phyloP scores from a whole-genome alignment of 1,140 invertebrate species.

The Eurytemora carolleeae region DNA sequence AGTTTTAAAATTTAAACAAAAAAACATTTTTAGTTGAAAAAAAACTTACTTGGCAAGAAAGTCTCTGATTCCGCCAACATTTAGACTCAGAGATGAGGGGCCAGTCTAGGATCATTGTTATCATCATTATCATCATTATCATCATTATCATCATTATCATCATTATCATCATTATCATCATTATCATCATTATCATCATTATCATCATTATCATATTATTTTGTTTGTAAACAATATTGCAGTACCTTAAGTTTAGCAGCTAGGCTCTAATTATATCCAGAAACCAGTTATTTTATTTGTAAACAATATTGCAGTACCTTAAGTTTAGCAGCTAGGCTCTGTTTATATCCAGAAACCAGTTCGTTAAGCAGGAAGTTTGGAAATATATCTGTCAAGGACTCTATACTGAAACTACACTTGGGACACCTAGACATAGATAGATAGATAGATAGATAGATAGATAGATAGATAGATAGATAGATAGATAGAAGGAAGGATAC shows the following conservation, averaged over 20 bases:
- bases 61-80: background rate
- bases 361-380: background rate
- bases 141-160: too few species aligned
- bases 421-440: background rate
- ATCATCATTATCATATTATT: too few species aligned
- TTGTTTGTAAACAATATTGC: too few species aligned
- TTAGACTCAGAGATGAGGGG: background rate
- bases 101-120: too few species aligned
- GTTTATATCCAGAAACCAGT: background rate
- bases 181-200: too few species aligned
- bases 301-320: too few species aligned
- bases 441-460: background rate
- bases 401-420: background rate
- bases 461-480: background rate
- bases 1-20: too few species aligned
- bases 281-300: too few species aligned
- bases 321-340: background rate
- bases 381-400: background rate
- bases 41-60: background rate
- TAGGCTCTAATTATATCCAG: too few species aligned
- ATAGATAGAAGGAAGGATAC: background rate
- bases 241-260: background rate
- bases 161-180: too few species aligned
- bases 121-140: too few species aligned
- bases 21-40: too few species aligned